phyloP scores from a whole-genome alignment of 2,113 vertebrate species.

The Stigmatopora nigra region DNA sequence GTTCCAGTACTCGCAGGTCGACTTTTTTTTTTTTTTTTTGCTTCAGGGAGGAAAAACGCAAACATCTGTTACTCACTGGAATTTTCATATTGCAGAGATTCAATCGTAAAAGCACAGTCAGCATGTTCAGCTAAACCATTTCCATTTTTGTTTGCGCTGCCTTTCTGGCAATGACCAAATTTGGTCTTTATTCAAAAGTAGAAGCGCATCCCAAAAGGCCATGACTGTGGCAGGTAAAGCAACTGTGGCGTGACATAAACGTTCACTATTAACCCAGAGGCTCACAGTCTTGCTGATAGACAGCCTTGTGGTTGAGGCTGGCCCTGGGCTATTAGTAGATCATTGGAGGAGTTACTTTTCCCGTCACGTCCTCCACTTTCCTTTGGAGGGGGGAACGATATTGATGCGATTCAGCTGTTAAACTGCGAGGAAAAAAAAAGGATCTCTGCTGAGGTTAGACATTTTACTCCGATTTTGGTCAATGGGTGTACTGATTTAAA shows the following conservation, averaged over 20 bases:
- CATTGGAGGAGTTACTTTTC: constrained; percentile 40
- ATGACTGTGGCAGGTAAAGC: constrained; percentile 18
- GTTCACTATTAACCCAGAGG: constrained; percentile 44
- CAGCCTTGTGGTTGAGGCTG: constrained; percentile 34
- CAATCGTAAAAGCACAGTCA: constrained; percentile 6
- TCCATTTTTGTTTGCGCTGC: constrained; percentile 3
- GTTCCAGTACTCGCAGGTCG: constrained; percentile 2
- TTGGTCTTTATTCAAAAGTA: constrained; percentile 1
- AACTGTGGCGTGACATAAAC: constrained; percentile 37
- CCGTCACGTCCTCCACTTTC: constrained; percentile 27
- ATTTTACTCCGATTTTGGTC: constrained; percentile 18
- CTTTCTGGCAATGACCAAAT: not conserved
- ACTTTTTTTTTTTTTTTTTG: constrained; percentile 1
- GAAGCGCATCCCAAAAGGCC: not conserved
- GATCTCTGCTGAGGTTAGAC: constrained; percentile 24
- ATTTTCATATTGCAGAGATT: constrained; percentile 17
- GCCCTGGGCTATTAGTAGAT: constrained; percentile 45
- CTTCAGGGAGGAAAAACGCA: constrained; percentile 1
- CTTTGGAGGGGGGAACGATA: constrained; percentile 9
- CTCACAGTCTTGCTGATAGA: constrained; percentile 47
- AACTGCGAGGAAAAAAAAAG: constrained; percentile 19
- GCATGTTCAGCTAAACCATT: not conserved
- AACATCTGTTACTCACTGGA: constrained; percentile 23
- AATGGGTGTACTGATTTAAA: constrained; percentile 6
- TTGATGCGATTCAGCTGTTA: constrained; percentile 42